Evolutionary conservation across 1,140 invertebrate species (phyloP).

Genomic region (Phenacoccus solenopsis): DNA sequence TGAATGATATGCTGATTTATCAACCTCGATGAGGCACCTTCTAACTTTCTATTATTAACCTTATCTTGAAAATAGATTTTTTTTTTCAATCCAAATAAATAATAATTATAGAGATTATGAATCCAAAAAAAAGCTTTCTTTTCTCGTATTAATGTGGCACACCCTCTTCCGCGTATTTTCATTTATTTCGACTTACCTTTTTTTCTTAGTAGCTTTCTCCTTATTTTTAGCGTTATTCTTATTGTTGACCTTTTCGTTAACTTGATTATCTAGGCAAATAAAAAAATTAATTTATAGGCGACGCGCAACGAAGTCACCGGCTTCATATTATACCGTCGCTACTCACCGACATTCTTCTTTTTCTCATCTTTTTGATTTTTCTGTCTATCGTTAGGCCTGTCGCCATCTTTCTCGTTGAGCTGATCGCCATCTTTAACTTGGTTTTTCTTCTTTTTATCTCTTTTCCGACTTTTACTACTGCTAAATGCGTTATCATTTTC

Average conservation of each 20-base stretch:
- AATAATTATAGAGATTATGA: too few relatives aligned
- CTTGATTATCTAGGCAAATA: background rate
- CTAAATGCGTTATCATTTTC: background rate
- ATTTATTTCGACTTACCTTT: background rate
- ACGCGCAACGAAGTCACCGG: too few relatives aligned
- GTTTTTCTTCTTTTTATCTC: background rate
- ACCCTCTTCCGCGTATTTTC: too few relatives aligned
- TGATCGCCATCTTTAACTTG: background rate
- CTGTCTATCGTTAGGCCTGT: background rate
- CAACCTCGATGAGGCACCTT: too few relatives aligned
- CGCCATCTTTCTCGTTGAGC: too few relatives aligned
- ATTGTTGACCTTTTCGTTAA: background rate
- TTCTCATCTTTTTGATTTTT: background rate
- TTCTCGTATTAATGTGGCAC: too few relatives aligned
- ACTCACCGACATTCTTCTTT: background rate
- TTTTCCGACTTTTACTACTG: background rate
- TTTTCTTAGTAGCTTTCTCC: background rate
- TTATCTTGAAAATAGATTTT: too few relatives aligned
- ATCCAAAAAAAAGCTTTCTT: too few relatives aligned
- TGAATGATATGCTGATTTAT: too few relatives aligned
- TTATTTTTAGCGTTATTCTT: background rate
- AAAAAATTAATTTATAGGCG: too few relatives aligned
- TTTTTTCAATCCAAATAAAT: too few relatives aligned
- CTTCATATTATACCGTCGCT: background rate
- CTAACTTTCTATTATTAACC: too few relatives aligned